phyloP scores from a whole-genome alignment of 1,140 invertebrate genomes.

The Liolophura sinensis region DNA sequence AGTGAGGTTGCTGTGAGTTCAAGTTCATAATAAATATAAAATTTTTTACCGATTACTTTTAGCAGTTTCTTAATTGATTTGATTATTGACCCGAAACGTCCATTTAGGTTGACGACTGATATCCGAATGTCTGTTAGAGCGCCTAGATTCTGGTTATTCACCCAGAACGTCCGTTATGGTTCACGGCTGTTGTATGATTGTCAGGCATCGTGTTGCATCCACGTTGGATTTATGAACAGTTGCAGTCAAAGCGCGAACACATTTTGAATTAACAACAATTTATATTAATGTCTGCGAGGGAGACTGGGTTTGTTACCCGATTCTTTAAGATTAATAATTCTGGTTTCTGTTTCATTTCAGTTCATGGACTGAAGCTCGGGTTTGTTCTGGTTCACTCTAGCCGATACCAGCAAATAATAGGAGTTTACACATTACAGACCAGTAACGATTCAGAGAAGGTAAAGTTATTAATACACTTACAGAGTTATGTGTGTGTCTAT shows the following conservation, averaged over 20 bases:
- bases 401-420: conserved; percentile 66
- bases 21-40: too few relatives aligned
- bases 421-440: conserved; percentile 66
- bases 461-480: conserved; percentile 22
- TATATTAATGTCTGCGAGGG: conserved; percentile 3
- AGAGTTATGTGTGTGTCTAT: too few relatives aligned
- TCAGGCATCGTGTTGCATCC: too few relatives aligned
- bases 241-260: neutral
- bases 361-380: conserved; percentile 63
- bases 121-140: too few relatives aligned
- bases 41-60: too few relatives aligned
- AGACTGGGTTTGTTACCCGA: conserved; percentile 9
- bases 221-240: neutral
- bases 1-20: too few relatives aligned
- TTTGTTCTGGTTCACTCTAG: conserved; percentile 67
- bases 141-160: too few relatives aligned
- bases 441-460: conserved; percentile 64
- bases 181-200: conserved; percentile 3
- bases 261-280: conserved; percentile 4
- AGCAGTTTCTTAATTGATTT: too few relatives aligned
- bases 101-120: too few relatives aligned
- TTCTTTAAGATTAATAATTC: conserved; percentile 5
- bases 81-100: too few relatives aligned
- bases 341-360: conserved; percentile 38
- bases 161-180: conserved; percentile 1